These are phyloP conservation scores for Synodontis membranacea DNA, from an alignment of 2,113 vertebrate genomes.

Conservation along the genomic window DNA sequence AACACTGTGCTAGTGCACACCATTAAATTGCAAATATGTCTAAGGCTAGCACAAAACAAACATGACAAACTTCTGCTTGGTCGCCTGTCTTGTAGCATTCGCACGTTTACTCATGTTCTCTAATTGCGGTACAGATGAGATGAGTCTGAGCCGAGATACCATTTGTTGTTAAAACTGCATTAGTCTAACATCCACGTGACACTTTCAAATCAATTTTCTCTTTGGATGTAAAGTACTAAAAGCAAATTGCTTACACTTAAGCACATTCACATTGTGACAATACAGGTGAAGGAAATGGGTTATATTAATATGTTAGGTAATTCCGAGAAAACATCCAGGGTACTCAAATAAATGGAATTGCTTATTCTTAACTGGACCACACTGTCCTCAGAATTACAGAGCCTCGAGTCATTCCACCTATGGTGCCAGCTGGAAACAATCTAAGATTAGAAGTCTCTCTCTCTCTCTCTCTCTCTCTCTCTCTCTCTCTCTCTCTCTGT, in stretches of 20 bases:
- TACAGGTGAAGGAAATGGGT: neutral
- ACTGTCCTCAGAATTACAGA: too few relatives aligned
- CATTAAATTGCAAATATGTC: slow-evolving; percentile 4
- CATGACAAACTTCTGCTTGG: neutral
- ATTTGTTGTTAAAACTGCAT: neutral
- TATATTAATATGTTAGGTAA: neutral
- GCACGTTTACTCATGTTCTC: neutral
- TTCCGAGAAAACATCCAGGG: neutral
- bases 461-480: too few relatives aligned
- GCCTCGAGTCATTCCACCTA: too few relatives aligned
- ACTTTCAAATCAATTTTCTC: neutral
- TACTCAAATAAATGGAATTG: neutral
- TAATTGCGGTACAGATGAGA: neutral
- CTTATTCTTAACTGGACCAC: neutral
- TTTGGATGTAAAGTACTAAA: neutral
- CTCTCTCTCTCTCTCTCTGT: too few relatives aligned
- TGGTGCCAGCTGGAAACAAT: too few relatives aligned
- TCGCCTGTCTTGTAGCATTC: neutral
- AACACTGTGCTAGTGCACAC: slow-evolving; percentile 6
- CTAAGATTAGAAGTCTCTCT: too few relatives aligned
- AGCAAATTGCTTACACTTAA: neutral
- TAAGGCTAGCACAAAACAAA: slow-evolving; percentile 24
- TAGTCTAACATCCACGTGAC: neutral
- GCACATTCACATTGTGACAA: neutral
- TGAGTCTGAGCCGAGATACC: neutral